Conservation (phyloP, 2,888 invertebrate genomes). For the Allolobophora icterica region DNA sequence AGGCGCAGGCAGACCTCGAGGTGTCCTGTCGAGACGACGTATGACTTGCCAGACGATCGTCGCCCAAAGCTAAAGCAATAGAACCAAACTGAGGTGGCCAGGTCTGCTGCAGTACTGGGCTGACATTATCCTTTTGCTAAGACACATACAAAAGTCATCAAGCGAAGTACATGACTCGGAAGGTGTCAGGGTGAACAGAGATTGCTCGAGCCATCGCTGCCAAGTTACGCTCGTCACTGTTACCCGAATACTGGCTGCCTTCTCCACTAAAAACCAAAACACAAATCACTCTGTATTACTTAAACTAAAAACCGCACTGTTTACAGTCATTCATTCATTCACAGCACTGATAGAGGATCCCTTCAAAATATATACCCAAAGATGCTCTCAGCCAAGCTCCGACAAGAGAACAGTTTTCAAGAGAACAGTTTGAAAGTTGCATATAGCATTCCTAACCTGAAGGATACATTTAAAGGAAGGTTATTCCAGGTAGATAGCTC, state of each 20-base stretch:
- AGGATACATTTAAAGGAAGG: too few species aligned
- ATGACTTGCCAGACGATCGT: neutral
- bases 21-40: neutral
- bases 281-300: neutral
- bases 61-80: neutral
- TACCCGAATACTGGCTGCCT: conserved; percentile 95
- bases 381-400: too few species aligned
- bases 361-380: too few species aligned
- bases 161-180: conserved; percentile 99
- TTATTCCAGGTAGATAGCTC: too few species aligned
- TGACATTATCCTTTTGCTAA: conserved; percentile 12
- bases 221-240: conserved; percentile 89
- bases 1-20: neutral
- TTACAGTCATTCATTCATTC: too few species aligned
- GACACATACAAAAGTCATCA: conserved; percentile 62
- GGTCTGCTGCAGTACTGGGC: neutral
- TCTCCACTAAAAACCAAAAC: conserved; percentile 78
- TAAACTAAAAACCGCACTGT: neutral
- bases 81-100: conserved; percentile 10
- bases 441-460: too few species aligned
- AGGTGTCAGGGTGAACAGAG: conserved; percentile 98
- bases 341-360: too few species aligned
- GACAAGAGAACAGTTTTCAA: too few species aligned
- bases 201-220: conserved; percentile 98
- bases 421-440: too few species aligned